Conservation (phyloP, 2,113 vertebrate genomes). For the Choloepus hoffmanni region DNA sequence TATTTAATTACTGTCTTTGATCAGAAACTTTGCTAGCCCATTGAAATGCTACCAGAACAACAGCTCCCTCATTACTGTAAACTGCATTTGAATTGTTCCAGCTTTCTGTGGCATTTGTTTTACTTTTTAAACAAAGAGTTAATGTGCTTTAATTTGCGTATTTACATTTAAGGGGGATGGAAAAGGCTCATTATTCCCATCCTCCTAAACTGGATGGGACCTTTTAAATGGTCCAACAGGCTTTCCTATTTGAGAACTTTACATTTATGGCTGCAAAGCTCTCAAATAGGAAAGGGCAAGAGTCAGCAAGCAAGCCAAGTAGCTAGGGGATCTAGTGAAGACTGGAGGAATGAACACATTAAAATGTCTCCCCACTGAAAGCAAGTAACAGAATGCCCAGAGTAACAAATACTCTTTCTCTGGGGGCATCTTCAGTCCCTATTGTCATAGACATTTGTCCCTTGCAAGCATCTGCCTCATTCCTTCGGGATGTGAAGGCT, state of each 20-base stretch:
- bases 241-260: not conserved
- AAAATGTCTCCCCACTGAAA: constrained; percentile 56
- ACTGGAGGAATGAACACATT: constrained; percentile 54
- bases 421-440: not conserved
- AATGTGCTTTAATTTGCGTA: constrained; percentile 43
- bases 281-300: not conserved
- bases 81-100: constrained; percentile 65
- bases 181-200: not conserved
- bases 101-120: constrained; percentile 34
- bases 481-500: not conserved
- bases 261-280: not conserved
- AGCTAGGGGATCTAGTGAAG: constrained; percentile 53
- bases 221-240: not conserved
- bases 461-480: not conserved
- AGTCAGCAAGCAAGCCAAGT: constrained; percentile 41
- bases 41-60: constrained; percentile 49
- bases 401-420: constrained; percentile 36
- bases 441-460: not conserved
- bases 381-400: constrained; percentile 29
- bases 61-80: constrained; percentile 57
- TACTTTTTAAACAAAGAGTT: constrained; percentile 61
- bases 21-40: constrained; percentile 56
- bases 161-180: constrained; percentile 16
- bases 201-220: not conserved
- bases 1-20: constrained; percentile 79